Evolutionary conservation across 2,888 invertebrate genomes (phyloP).

Genomic region (Nomada lathburiana): DNA sequence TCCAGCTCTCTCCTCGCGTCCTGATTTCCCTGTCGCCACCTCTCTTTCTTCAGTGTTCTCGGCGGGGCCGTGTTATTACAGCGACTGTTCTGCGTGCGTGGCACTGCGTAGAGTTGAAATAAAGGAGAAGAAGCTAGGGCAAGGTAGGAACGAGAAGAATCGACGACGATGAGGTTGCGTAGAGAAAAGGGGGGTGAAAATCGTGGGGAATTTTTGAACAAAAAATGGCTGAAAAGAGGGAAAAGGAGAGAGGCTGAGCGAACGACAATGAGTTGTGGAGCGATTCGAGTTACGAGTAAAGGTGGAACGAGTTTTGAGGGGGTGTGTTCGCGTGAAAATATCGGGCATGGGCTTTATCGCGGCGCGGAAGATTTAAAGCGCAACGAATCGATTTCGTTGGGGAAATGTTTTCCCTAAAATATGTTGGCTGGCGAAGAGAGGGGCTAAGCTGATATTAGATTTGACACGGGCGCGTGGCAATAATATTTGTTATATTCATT

Average conservation of each 20-base stretch:
- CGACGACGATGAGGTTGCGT: slow-evolving; percentile 2
- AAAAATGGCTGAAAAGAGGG: neutral
- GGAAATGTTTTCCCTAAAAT: slow-evolving; percentile 8
- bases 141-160: slow-evolving; percentile 7
- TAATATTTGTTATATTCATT: neutral
- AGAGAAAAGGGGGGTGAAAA: neutral
- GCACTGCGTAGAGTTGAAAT: slow-evolving; percentile 37
- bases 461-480: neutral
- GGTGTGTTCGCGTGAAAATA: slow-evolving; percentile 29
- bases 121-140: slow-evolving; percentile 7
- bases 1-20: slow-evolving; percentile 12
- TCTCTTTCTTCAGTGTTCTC: slow-evolving; percentile 7
- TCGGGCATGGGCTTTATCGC: slow-evolving; percentile 31
- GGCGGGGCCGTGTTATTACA: slow-evolving; percentile 48
- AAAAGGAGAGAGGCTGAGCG: slow-evolving; percentile 4
- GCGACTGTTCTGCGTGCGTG: slow-evolving; percentile 32
- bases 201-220: neutral
- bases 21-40: slow-evolving; percentile 12
- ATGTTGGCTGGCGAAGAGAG: neutral
- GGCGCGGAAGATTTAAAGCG: slow-evolving; percentile 16
- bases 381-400: slow-evolving; percentile 17
- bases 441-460: slow-evolving; percentile 2
- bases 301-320: neutral
- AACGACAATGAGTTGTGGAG: slow-evolving; percentile 31
- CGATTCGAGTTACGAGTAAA: slow-evolving; percentile 24